phyloP scores from a whole-genome alignment of 2,888 invertebrate species.

The Tortricodes alternella region DNA sequence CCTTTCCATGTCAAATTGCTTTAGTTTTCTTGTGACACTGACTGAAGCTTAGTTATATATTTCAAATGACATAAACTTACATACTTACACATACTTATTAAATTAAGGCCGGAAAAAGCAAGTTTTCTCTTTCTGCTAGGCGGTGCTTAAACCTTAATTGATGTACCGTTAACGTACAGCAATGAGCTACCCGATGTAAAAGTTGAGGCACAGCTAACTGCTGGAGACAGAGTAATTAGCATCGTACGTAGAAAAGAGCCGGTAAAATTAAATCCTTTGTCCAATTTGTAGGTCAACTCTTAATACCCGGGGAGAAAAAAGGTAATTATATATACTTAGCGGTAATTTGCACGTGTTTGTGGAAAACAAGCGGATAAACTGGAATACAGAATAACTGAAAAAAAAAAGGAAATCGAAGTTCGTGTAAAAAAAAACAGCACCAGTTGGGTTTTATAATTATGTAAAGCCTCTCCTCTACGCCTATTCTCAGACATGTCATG shows the following conservation, averaged over 20 bases:
- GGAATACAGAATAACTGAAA: not conserved
- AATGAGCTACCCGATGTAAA: constrained; percentile 37
- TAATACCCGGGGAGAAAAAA: constrained; percentile 2
- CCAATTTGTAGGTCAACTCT: constrained; percentile 31
- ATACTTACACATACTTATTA: too few relatives aligned
- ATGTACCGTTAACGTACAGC: constrained; percentile 40
- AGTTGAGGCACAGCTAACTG: constrained; percentile 46
- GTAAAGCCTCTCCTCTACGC: too few relatives aligned
- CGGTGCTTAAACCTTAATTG: constrained; percentile 21
- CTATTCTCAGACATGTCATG: too few relatives aligned
- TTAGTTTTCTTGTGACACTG: too few relatives aligned
- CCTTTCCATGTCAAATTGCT: too few relatives aligned
- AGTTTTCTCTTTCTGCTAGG: not conserved
- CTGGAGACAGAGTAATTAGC: constrained; percentile 49
- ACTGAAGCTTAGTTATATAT: too few relatives aligned
- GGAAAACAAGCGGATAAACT: not conserved
- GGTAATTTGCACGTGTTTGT: constrained; percentile 1
- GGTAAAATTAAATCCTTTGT: constrained; percentile 46
- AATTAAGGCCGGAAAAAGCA: too few relatives aligned
- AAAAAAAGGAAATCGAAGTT: not conserved
- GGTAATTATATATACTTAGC: not conserved
- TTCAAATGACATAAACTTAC: too few relatives aligned
- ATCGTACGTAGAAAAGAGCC: constrained; percentile 37
- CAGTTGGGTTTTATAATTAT: too few relatives aligned
- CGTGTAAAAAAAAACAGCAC: too few relatives aligned